Evolutionary conservation across 2,797 vertebrate species (phyloP), one percentile per base, ranked within the genome.

Genomic region (Melanogrammus aeglefinus): DNA sequence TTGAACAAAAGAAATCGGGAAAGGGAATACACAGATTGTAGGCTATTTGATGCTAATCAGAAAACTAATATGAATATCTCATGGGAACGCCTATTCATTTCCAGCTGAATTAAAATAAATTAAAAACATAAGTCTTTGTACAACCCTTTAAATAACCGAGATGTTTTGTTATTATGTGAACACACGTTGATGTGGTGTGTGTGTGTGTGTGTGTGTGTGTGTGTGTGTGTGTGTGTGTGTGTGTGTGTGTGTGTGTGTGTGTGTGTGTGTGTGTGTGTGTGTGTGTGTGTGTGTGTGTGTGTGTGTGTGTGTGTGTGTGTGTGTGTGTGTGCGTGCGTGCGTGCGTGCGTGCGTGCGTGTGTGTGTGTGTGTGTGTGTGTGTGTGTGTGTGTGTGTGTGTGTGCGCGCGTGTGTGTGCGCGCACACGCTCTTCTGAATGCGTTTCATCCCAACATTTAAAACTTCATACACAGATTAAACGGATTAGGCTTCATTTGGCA

Each of bases 311-410:
- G 77, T 79, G 79, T 83, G 78, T 78, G 75, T 83, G 76, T 72
- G 70, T 72, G 70, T 72, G 70, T 72, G 70, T 72, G 70, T 72
- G 29, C 36, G 71, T 72, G 71, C 18, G 71, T 16, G 71, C 6
- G 29, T 29, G 71, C 31, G 71, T 81, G 78, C 84, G 82, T 75
- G 80, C 80, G 82, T 83, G 74, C 79, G n/a, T n/a, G n/a, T n/a
- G n/a, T n/a, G n/a, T n/a, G 84, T 81, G 82, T 84, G 63, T 29
- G 41, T 51, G 78, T 79, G 77, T 79, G 79, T 83, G 78, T 78
- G 75, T 83, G 76, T 72, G 70, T 35, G 70, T 35, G 70, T 72
- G 70, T 35, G 70, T 35, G 29, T 72, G 71, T 36, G 71, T 35
- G 33, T 16, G 71, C 14, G 71, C 31, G 71, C 82, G 78, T 83